These are phyloP conservation scores for Neogobius melanostomus DNA, from an alignment of 2,113 vertebrate species.

Conservation along the genomic window DNA sequence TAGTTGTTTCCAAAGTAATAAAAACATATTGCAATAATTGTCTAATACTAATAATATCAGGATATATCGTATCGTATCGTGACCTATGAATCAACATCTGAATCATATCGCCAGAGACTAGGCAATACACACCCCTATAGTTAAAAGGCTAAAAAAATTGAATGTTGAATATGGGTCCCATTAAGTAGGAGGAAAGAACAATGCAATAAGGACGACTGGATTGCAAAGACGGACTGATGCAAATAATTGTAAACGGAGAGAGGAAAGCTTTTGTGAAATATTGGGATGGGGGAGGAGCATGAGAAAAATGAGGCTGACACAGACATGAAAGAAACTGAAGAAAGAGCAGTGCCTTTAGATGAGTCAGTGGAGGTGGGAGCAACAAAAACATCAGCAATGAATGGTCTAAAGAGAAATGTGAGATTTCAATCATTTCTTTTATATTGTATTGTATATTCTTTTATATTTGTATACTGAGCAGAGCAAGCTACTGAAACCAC, in stretches of 20 bases:
- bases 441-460: too few relatives aligned
- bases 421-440: neutral
- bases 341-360: constrained; percentile 21
- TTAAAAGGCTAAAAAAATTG: too few relatives aligned
- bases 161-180: too few relatives aligned
- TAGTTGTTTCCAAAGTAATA: too few relatives aligned
- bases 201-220: neutral
- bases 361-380: neutral
- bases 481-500: neutral
- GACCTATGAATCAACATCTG: too few relatives aligned
- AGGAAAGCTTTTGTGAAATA: constrained; percentile 3
- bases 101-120: too few relatives aligned
- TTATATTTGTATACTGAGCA: too few relatives aligned
- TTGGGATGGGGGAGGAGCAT: neutral
- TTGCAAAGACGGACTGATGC: neutral
- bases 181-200: neutral
- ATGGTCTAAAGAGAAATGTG: constrained; percentile 26
- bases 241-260: constrained; percentile 6
- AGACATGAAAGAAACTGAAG: constrained; percentile 41
- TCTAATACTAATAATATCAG: too few relatives aligned
- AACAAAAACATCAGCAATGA: neutral
- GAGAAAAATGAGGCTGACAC: constrained; percentile 31
- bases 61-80: too few relatives aligned
- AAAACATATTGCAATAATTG: too few relatives aligned
- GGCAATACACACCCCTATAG: too few relatives aligned